A percentile compares a stretch with the other conserved stretches of the same genome.
Evolutionary conservation across 1,140 invertebrate genomes (phyloP).

Genomic region (Calycopis cecrops): DNA sequence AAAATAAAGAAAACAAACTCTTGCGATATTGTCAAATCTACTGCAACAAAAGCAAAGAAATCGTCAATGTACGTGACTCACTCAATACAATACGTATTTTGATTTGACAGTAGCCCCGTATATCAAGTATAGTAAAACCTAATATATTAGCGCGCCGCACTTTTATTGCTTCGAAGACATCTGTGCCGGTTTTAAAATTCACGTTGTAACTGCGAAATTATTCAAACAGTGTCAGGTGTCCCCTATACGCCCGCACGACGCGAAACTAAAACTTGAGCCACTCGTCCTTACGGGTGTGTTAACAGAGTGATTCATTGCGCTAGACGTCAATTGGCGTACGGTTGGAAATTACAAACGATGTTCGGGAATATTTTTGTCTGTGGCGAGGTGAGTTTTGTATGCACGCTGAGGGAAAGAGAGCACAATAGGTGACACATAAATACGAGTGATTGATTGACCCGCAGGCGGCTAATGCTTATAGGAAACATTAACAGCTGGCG

Average conservation of each 20-base stretch:
- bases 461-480: constrained; percentile 62
- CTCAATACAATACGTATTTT: constrained; percentile 4
- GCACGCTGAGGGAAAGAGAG: constrained; percentile 34
- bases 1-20: constrained; percentile 2
- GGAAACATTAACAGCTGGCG: constrained; percentile 67
- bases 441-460: constrained; percentile 67
- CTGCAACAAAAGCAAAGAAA: no score
- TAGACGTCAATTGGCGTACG: constrained; percentile 6
- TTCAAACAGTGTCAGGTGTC: constrained; percentile 62
- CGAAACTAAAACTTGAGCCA: constrained; percentile 29
- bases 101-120: constrained; percentile 12
- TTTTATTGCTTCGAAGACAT: constrained; percentile 53
- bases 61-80: constrained; percentile 1
- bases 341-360: neutral
- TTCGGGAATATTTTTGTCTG: constrained; percentile 34
- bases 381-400: constrained; percentile 36
- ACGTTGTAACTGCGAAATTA: constrained; percentile 60
- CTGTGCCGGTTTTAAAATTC: constrained; percentile 56
- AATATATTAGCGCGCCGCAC: constrained; percentile 25
- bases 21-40: no score
- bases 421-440: constrained; percentile 65
- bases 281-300: constrained; percentile 8
- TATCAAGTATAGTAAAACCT: constrained; percentile 15
- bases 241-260: constrained; percentile 44
- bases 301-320: constrained; percentile 23